Base-by-base conservation (phyloP, 2,888 invertebrate species). In the Altica lythri region DNA sequence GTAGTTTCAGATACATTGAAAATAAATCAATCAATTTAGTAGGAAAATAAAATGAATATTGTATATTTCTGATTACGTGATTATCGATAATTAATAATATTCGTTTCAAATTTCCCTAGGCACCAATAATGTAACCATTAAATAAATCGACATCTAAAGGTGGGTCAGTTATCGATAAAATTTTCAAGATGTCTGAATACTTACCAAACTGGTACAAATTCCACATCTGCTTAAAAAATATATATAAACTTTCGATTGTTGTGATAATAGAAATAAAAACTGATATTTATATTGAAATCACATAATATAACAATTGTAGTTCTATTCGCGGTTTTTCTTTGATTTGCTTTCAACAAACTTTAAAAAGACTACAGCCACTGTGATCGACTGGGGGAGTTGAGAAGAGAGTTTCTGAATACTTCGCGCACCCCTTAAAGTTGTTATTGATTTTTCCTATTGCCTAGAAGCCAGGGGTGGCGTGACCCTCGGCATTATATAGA, bases 401-500 rank as follows among this genome's bases (percentile, higher is more conserved):
- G 50, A 46, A 53, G 55, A 47, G 58, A 59, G 61, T 60, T 62
- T 55, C 53, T 58, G 55, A 56, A 57, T 56, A 44, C 60, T 59
- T 57, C 68, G 68, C 69, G 67, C 65, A 65, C 66, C 66, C 67
- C 63, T 62, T 63, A 61, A 63, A 66, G 60, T 60, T 53, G 62
- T 62, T 70, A 70, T 70, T 69, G 70, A 70, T 70, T 70, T 70
- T 69, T 68, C 66, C 65, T 63, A 57, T 51, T 34, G 55, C 55
- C 51, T 55, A 55, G 51, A 30, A 42, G 27, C 16, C 55, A 55
- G 55, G 29, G 47, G 37, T 42, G 55, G 49, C 35, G 45, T 30
- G 22, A 35, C 16, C 22, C 17, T n/a, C 6, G 8, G n/a, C 19
- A 29, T 29, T 38, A 18, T 4, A 18, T 37, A n/a, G n/a, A n/a